phyloP scores from a whole-genome alignment of 2,888 invertebrate species.

The Leptinotarsa tumamoca region DNA sequence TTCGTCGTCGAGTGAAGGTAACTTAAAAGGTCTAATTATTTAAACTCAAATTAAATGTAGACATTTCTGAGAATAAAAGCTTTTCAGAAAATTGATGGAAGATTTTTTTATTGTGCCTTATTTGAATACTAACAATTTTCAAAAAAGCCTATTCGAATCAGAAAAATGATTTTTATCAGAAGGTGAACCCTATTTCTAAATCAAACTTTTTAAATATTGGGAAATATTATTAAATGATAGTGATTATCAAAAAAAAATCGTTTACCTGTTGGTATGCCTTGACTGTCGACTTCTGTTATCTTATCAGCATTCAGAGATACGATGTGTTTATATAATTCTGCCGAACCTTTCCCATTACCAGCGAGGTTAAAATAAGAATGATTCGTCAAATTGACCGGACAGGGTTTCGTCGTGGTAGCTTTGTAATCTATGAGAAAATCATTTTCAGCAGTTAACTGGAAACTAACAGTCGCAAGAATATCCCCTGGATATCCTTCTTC shows the following conservation, averaged over 20 bases:
- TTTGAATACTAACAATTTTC: too few species aligned
- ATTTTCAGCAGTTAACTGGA: constrained; percentile 79
- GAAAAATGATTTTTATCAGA: too few species aligned
- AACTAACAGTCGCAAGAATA: constrained; percentile 77
- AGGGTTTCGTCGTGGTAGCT: constrained; percentile 82
- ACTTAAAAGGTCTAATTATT: too few species aligned
- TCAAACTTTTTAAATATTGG: not conserved
- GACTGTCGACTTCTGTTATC: constrained; percentile 78
- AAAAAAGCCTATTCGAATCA: too few species aligned
- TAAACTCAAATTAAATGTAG: too few species aligned
- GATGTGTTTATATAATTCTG: constrained; percentile 76
- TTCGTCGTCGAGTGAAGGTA: too few species aligned
- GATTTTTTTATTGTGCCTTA: too few species aligned
- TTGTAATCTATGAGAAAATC: constrained; percentile 80
- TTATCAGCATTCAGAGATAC: constrained; percentile 81
- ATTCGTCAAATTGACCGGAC: constrained; percentile 88
- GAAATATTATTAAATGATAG: not conserved
- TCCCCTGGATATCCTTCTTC: constrained; percentile 93
- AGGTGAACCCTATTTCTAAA: too few species aligned
- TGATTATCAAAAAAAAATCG: constrained; percentile 65
- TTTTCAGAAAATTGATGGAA: too few species aligned
- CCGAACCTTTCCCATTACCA: constrained; percentile 81
- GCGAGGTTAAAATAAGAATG: constrained; percentile 93
- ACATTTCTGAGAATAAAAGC: too few species aligned
- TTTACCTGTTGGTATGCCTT: constrained; percentile 79